phyloP scores from a whole-genome alignment of 2,888 invertebrate genomes.

The Plagiodera versicolora region DNA sequence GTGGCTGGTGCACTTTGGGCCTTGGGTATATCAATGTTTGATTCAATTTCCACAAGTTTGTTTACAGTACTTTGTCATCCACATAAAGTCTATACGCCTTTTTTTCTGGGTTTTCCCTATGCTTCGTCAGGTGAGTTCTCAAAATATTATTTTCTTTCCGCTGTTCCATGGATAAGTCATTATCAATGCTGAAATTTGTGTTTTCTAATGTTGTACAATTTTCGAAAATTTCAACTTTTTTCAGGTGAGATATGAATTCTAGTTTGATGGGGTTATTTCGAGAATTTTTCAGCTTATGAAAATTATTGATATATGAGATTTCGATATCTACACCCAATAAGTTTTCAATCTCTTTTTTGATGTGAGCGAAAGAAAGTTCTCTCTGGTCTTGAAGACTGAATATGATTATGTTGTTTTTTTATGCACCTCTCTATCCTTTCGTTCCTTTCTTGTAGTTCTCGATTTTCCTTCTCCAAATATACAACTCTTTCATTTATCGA shows the following conservation, averaged over 20 bases:
- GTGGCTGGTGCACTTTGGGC: slow-evolving; percentile 2
- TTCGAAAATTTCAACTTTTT: slow-evolving; percentile 1
- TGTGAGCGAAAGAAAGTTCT: not conserved
- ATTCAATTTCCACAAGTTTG: not conserved
- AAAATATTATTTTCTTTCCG: slow-evolving; percentile 2
- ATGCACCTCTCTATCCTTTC: not conserved
- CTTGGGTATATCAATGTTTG: not conserved
- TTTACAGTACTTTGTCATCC: not conserved
- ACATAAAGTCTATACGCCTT: slow-evolving; percentile 6
- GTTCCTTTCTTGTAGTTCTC: slow-evolving; percentile 1
- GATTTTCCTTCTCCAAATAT: slow-evolving; percentile 9
- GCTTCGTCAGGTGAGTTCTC: too few species aligned
- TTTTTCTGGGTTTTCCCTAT: not conserved
- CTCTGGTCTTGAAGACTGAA: not conserved
- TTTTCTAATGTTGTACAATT: slow-evolving; percentile 1
- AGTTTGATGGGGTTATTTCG: too few species aligned
- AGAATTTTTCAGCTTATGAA: too few species aligned
- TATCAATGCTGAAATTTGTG: not conserved
- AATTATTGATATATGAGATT: too few species aligned
- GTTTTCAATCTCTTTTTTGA: not conserved
- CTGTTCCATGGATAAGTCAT: not conserved
- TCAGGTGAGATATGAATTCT: too few species aligned
- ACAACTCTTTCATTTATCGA: slow-evolving; percentile 2
- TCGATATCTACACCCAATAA: slow-evolving; percentile 4
- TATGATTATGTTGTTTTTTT: slow-evolving; percentile 1